phyloP scores from a whole-genome alignment of 2,113 vertebrate genomes.

The Austrofundulus limnaeus region DNA sequence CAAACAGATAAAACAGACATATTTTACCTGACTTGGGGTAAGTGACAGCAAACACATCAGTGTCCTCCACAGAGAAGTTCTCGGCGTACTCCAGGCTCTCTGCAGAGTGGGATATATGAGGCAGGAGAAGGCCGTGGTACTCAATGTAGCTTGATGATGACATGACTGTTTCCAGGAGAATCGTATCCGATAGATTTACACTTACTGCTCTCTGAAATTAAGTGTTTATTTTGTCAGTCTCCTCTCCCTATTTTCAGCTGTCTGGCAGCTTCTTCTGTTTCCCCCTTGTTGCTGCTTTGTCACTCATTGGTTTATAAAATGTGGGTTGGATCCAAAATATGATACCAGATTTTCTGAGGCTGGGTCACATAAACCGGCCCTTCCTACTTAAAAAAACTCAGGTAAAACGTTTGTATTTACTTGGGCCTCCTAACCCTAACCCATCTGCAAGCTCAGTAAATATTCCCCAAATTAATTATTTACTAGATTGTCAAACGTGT shows the following conservation, averaged over 20 bases:
- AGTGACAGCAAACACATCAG: slow-evolving; percentile 76
- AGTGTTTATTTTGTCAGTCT: neutral
- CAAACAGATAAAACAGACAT: neutral
- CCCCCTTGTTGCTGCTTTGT: neutral
- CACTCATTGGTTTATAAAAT: neutral
- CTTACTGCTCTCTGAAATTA: neutral
- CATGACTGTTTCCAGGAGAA: slow-evolving; percentile 19
- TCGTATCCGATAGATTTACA: neutral
- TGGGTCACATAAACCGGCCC: neutral
- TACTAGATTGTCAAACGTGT: too few relatives aligned
- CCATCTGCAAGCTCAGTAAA: too few relatives aligned
- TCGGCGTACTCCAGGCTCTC: slow-evolving; percentile 73
- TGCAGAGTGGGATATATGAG: slow-evolving; percentile 44
- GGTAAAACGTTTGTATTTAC: too few relatives aligned
- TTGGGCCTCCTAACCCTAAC: too few relatives aligned
- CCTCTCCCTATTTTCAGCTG: neutral
- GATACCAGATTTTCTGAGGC: neutral
- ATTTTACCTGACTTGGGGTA: slow-evolving; percentile 79
- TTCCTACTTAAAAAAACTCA: too few relatives aligned
- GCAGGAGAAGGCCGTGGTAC: slow-evolving; percentile 60
- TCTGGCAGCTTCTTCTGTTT: neutral
- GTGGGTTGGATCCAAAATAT: neutral
- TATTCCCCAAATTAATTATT: too few relatives aligned
- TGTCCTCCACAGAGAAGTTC: slow-evolving; percentile 63
- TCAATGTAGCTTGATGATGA: slow-evolving; percentile 34